A percentile compares a stretch with the other conserved stretches of the same genome.
Evolutionary conservation across 2,113 vertebrate genomes (phyloP).

Genomic region (Rallus limicola): DNA sequence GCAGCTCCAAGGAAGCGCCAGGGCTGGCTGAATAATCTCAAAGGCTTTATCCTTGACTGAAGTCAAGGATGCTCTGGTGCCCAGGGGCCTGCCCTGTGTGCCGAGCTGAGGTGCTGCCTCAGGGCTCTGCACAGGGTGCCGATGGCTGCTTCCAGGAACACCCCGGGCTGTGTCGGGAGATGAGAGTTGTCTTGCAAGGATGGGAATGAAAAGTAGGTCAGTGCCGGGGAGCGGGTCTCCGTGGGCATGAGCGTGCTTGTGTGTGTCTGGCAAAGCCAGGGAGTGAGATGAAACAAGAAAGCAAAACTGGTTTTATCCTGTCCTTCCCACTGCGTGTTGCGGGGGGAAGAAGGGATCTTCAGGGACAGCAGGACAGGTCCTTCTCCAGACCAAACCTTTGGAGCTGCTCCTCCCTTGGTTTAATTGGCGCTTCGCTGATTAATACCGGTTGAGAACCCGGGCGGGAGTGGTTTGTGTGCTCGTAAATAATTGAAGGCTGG

Average conservation of each 20-base stretch:
- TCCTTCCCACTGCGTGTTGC: neutral
- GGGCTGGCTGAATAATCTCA: neutral
- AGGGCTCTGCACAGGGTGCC: neutral
- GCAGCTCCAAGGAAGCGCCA: neutral
- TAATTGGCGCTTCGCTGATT: slow-evolving; percentile 29
- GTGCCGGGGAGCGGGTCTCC: neutral
- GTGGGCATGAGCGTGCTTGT: neutral
- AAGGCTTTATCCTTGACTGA: neutral
- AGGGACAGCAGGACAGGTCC: slow-evolving; percentile 11
- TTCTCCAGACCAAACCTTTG: neutral
- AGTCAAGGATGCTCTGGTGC: neutral
- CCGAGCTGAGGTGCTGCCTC: neutral
- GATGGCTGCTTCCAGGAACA: neutral
- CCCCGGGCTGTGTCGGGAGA: neutral
- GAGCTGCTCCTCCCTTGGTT: slow-evolving; percentile 22
- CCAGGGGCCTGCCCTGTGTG: neutral
- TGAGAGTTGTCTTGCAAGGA: neutral
- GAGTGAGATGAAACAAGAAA: neutral
- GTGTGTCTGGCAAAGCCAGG: neutral
- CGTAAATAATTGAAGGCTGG: slow-evolving; percentile 49
- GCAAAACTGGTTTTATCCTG: neutral
- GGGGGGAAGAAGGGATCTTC: neutral
- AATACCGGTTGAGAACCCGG: slow-evolving; percentile 18
- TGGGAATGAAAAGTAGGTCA: slow-evolving; percentile 31
- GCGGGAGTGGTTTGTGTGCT: slow-evolving; percentile 46